Percentiles rank a stretch among this genome's conserved stretches.
phyloP scores from a whole-genome alignment of 1,140 invertebrate species.

The Drosophila pseudoananassae region DNA sequence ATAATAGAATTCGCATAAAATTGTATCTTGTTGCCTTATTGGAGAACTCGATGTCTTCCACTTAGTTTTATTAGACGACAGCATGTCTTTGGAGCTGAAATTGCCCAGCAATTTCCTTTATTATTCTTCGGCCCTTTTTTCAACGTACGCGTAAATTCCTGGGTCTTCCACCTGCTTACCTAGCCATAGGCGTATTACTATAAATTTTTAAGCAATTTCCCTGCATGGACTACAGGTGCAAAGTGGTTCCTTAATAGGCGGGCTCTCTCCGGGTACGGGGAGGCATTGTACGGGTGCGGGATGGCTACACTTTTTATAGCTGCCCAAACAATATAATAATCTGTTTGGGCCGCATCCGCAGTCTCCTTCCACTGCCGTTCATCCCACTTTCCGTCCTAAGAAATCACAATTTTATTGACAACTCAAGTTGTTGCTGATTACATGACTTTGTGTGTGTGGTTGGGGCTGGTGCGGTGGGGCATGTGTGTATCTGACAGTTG shows the following conservation, averaged over 20 bases:
- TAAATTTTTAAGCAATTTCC: slow-evolving; percentile 67
- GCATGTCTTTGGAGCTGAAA: slow-evolving; percentile 38
- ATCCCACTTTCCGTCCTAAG: slow-evolving; percentile 58
- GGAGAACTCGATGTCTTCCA: slow-evolving; percentile 54
- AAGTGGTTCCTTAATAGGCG: slow-evolving; percentile 59
- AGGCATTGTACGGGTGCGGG: not conserved
- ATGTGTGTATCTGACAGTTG: slow-evolving; percentile 59
- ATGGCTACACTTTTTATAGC: slow-evolving; percentile 56
- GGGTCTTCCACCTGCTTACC: slow-evolving; percentile 51
- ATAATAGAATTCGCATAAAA: slow-evolving; percentile 62
- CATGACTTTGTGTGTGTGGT: slow-evolving; percentile 51
- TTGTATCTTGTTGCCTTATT: slow-evolving; percentile 73
- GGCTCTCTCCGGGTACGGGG: not conserved
- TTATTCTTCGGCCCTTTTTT: slow-evolving; percentile 50
- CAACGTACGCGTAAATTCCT: slow-evolving; percentile 1
- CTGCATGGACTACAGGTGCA: slow-evolving; percentile 61
- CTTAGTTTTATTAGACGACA: slow-evolving; percentile 80
- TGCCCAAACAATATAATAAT: slow-evolving; percentile 69
- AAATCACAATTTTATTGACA: slow-evolving; percentile 83
- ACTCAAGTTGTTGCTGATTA: slow-evolving; percentile 80
- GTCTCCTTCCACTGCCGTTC: not conserved
- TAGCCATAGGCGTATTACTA: slow-evolving; percentile 71
- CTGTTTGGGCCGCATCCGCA: slow-evolving; percentile 45
- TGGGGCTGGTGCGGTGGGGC: slow-evolving; percentile 1
- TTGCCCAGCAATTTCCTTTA: slow-evolving; percentile 81